phyloP scores from a whole-genome alignment of 2,797 vertebrate genomes.

The Salarias fasciatus region DNA sequence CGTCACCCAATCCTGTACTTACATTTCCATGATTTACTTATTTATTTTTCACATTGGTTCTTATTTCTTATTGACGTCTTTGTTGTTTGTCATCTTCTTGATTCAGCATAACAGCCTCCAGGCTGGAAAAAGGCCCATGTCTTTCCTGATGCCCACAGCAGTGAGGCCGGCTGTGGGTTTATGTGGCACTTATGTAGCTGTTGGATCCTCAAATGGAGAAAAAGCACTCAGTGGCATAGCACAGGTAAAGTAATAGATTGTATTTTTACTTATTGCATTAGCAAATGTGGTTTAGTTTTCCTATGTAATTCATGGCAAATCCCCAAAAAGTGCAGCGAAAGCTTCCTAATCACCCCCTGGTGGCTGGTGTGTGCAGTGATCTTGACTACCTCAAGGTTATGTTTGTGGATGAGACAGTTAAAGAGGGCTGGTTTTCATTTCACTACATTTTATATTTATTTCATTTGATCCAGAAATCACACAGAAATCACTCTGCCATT shows the following conservation, averaged over 20 bases:
- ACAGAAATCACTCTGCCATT: too few species aligned
- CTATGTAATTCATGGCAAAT: too few species aligned
- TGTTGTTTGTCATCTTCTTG: slow-evolving; percentile 13
- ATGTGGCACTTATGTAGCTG: slow-evolving; percentile 93
- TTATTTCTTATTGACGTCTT: neutral
- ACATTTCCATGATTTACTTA: neutral
- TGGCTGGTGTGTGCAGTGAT: too few species aligned
- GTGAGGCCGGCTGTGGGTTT: slow-evolving; percentile 91
- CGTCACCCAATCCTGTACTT: slow-evolving; percentile 79
- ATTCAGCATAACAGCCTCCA: slow-evolving; percentile 87
- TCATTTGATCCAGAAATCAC: too few species aligned
- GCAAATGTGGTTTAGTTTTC: too few species aligned
- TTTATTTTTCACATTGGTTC: neutral
- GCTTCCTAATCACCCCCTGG: too few species aligned
- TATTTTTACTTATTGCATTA: too few species aligned
- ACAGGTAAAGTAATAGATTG: slow-evolving; percentile 82
- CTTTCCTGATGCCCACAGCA: slow-evolving; percentile 93
- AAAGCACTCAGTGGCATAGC: slow-evolving; percentile 91
- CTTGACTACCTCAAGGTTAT: too few species aligned
- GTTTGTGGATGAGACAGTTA: too few species aligned
- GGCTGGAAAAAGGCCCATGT: slow-evolving; percentile 91
- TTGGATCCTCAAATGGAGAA: slow-evolving; percentile 91
- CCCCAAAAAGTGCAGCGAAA: too few species aligned
- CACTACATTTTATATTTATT: too few species aligned
- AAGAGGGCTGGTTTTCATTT: too few species aligned